Percentiles rank a stretch among this genome's conserved stretches.
phyloP scores from a whole-genome alignment of 2,797 vertebrate genomes.

The Siniperca undulata region DNA sequence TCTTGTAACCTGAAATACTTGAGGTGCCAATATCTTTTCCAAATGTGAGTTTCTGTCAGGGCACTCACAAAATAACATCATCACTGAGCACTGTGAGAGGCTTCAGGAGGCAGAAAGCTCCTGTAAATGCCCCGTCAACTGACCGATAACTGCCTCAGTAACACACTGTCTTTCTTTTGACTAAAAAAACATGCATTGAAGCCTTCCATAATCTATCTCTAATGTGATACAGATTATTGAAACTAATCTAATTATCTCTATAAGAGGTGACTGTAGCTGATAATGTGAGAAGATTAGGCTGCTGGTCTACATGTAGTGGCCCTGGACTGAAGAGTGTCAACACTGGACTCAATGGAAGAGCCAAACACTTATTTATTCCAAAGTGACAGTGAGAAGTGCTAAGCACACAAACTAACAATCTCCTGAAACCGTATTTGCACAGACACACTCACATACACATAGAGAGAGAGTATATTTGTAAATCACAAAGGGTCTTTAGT shows the following conservation, averaged over 20 bases:
- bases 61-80: conserved; percentile 71
- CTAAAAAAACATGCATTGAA: conserved; percentile 7
- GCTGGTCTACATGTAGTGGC: conserved; percentile 66
- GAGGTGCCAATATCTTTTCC: conserved; percentile 85
- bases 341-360: conserved; percentile 78
- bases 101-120: conserved; percentile 11
- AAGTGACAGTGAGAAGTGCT: conserved; percentile 83
- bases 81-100: conserved; percentile 15
- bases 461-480: conserved; percentile 37
- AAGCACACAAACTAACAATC: conserved; percentile 70
- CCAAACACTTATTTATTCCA: conserved; percentile 82
- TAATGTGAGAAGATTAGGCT: conserved; percentile 81
- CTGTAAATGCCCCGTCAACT: neutral
- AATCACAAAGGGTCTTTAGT: conserved; percentile 28
- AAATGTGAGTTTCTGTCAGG: conserved; percentile 79
- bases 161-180: neutral
- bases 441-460: conserved; percentile 50
- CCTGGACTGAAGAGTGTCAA: conserved; percentile 80
- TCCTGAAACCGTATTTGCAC: conserved; percentile 67
- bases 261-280: conserved; percentile 71
- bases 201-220: conserved; percentile 62
- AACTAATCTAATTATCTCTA: conserved; percentile 79
- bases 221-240: conserved; percentile 61
- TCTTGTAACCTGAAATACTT: conserved; percentile 88
- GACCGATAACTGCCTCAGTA: neutral